These are phyloP conservation scores for Ichneumoninae sp. DNA, from an alignment of 2,888 invertebrate species.

Conservation along the genomic window DNA sequence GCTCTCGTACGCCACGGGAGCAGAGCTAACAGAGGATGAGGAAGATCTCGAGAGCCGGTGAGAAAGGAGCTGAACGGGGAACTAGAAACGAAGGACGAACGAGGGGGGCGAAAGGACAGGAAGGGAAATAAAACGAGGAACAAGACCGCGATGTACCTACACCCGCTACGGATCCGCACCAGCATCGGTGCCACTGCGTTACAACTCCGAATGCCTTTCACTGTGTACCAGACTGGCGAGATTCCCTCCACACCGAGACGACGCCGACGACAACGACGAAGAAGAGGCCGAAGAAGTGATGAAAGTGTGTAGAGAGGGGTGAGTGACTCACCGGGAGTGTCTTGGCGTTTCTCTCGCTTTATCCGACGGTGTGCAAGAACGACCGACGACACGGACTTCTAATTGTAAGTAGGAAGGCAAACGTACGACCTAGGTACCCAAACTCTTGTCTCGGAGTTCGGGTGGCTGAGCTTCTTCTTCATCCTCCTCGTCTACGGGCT, in stretches of 20 bases:
- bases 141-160: conserved; percentile 29
- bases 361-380: conserved; percentile 7
- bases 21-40: conserved; percentile 17
- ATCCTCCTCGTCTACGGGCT: conserved; percentile 18
- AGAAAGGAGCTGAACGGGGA: conserved; percentile 44
- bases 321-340: conserved; percentile 55
- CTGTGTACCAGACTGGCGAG: conserved; percentile 29
- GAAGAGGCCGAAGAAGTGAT: conserved; percentile 12
- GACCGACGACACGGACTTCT: conserved; percentile 65
- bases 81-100: conserved; percentile 22
- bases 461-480: conserved; percentile 54
- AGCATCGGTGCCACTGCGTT: conserved; percentile 1
- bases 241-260: conserved; percentile 18
- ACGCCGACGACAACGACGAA: conserved; percentile 27
- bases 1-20: conserved; percentile 39
- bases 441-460: conserved; percentile 66
- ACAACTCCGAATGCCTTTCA: conserved; percentile 36
- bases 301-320: conserved; percentile 6
- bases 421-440: conserved; percentile 62
- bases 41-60: conserved; percentile 38
- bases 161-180: conserved; percentile 26
- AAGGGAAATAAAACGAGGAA: conserved; percentile 28
- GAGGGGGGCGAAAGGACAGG: conserved; percentile 10
- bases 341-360: conserved; percentile 38
- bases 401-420: conserved; percentile 73